Conservation (phyloP, 2,113 vertebrate species). For the Felis chaus region DNA sequence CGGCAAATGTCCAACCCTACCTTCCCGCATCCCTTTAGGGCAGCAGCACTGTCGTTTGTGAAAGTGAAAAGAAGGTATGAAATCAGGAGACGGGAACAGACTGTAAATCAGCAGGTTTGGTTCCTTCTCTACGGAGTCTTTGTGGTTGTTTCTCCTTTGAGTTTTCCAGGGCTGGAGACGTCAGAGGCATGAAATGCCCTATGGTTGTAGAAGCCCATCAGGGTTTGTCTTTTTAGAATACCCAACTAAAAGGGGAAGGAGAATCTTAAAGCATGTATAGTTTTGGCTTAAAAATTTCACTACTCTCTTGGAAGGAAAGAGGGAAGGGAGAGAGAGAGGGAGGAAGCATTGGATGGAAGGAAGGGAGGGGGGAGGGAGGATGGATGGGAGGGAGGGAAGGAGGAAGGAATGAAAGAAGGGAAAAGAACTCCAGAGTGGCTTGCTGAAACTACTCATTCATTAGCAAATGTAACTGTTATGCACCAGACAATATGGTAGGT, state of each 20-base stretch:
- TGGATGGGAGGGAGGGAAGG: background rate
- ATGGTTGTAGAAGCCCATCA: background rate
- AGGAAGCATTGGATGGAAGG: background rate
- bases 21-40: background rate
- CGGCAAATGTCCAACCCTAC: background rate
- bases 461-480: background rate
- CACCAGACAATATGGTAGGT: background rate
- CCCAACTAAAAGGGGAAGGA: background rate
- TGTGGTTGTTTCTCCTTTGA: background rate
- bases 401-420: background rate
- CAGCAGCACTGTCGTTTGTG: background rate
- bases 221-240: background rate
- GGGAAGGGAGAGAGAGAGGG: background rate
- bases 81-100: background rate
- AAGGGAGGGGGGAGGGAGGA: background rate
- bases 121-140: background rate
- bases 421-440: background rate
- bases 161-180: background rate
- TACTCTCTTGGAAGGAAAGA: background rate
- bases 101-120: background rate
- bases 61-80: background rate
- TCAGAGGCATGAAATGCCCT: background rate
- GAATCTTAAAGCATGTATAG: background rate
- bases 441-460: background rate
- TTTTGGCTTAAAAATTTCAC: conserved; percentile 16